Percentiles rank a stretch among this genome's conserved stretches.
These are phyloP conservation scores for Promerops cafer DNA, from an alignment of 2,113 vertebrate species.

Conservation along the genomic window DNA sequence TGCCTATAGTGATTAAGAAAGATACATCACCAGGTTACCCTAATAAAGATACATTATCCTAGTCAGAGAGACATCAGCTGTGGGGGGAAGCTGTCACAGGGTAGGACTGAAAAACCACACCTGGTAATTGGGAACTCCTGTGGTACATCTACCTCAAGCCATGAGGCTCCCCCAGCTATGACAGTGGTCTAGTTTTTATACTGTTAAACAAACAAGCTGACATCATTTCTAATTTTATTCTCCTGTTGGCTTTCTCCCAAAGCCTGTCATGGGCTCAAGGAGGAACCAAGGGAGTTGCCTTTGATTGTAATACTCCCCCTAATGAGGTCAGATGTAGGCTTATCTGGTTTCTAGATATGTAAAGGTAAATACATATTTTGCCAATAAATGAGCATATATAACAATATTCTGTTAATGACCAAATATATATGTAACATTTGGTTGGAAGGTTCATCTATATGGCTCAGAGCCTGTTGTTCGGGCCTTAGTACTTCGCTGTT, in stretches of 20 bases:
- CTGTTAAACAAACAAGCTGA: neutral
- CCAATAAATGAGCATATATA: neutral
- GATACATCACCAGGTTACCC: neutral
- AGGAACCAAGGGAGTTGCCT: neutral
- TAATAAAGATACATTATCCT: neutral
- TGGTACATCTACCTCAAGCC: rapidly evolving
- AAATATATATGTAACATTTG: neutral
- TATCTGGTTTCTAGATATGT: neutral
- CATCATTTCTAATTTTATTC: neutral
- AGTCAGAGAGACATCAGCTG: neutral
- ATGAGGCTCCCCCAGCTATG: neutral
- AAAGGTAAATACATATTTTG: neutral
- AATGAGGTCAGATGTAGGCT: neutral
- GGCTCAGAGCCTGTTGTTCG: neutral
- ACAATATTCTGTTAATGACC: neutral
- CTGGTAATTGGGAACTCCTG: neutral
- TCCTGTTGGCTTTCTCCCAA: neutral
- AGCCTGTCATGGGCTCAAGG: neutral
- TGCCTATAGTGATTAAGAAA: neutral
- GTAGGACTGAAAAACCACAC: neutral
- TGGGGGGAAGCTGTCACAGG: neutral
- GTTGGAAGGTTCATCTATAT: neutral
- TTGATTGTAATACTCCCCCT: neutral
- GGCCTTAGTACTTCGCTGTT: neutral
- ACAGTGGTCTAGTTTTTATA: neutral